Evolutionary conservation across 2,888 invertebrate genomes (phyloP).

Genomic region (Sarcophaga variegata): DNA sequence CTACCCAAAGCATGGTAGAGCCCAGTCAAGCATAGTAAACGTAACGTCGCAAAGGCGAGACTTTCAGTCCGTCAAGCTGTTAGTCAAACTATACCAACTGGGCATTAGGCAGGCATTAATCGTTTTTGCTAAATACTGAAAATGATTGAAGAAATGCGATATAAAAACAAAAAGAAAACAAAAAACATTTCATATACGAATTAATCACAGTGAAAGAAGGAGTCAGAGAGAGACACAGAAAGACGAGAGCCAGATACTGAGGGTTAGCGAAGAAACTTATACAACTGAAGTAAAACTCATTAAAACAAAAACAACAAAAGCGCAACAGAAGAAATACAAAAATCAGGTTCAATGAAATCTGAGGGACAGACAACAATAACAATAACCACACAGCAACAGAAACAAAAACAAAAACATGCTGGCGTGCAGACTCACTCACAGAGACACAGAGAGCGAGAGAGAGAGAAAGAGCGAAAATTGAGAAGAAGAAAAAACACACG

Average conservation of each 20-base stretch:
- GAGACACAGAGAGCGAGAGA: not conserved
- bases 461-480: no score
- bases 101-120: conserved; percentile 66
- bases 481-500: no score
- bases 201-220: conserved; percentile 48
- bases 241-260: not conserved
- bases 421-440: not conserved
- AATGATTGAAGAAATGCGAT: conserved; percentile 65
- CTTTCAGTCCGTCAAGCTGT: conserved; percentile 8
- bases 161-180: conserved; percentile 30
- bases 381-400: conserved; percentile 5
- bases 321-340: conserved; percentile 42
- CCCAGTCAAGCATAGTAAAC: not conserved
- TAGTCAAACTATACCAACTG: conserved; percentile 47
- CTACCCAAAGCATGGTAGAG: conserved; percentile 10
- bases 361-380: conserved; percentile 38
- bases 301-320: conserved; percentile 39
- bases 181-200: conserved; percentile 12
- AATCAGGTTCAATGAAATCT: conserved; percentile 67
- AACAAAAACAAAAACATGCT: conserved; percentile 1
- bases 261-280: no score
- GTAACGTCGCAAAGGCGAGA: not conserved
- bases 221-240: no score
- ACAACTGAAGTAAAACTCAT: conserved; percentile 32
- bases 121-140: conserved; percentile 67